Percentiles rank a stretch among this genome's conserved stretches.
phyloP scores from a whole-genome alignment of 2,888 invertebrate species.

The Nymphalis c-album region DNA sequence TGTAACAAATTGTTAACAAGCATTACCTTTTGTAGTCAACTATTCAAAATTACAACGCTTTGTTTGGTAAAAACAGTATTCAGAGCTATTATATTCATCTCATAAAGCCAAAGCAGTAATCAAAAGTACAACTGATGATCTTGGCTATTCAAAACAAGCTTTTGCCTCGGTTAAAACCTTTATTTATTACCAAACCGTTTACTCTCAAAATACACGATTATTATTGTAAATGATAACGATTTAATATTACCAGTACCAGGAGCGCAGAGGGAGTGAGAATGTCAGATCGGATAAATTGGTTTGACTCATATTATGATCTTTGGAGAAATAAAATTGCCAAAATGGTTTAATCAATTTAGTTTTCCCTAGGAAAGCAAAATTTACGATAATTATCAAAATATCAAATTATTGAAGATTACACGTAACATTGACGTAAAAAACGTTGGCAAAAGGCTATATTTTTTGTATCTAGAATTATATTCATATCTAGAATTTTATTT shows the following conservation, averaged over 20 bases:
- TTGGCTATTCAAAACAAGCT: constrained; percentile 48
- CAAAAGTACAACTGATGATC: constrained; percentile 31
- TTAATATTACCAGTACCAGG: constrained; percentile 57
- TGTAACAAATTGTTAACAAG: too few species aligned
- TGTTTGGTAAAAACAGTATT: neutral
- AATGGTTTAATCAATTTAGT: constrained; percentile 32
- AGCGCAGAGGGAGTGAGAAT: constrained; percentile 50
- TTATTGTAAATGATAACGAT: constrained; percentile 72
- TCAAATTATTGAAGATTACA: neutral
- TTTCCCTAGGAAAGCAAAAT: neutral
- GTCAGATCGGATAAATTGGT: constrained; percentile 51
- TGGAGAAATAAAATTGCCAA: constrained; percentile 31
- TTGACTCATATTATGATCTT: constrained; percentile 48
- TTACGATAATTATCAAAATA: neutral
- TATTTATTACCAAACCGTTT: constrained; percentile 62
- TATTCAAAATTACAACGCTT: neutral
- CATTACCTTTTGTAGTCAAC: too few species aligned
- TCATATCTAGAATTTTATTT: too few species aligned
- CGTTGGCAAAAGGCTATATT: too few species aligned
- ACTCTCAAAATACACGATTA: constrained; percentile 70
- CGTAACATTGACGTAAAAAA: too few species aligned
- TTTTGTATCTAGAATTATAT: too few species aligned
- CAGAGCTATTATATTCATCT: neutral
- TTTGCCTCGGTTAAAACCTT: constrained; percentile 48
- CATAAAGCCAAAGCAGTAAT: constrained; percentile 20